Conservation (phyloP, 2,113 vertebrate species). For the Limnothrissa miodon region DNA sequence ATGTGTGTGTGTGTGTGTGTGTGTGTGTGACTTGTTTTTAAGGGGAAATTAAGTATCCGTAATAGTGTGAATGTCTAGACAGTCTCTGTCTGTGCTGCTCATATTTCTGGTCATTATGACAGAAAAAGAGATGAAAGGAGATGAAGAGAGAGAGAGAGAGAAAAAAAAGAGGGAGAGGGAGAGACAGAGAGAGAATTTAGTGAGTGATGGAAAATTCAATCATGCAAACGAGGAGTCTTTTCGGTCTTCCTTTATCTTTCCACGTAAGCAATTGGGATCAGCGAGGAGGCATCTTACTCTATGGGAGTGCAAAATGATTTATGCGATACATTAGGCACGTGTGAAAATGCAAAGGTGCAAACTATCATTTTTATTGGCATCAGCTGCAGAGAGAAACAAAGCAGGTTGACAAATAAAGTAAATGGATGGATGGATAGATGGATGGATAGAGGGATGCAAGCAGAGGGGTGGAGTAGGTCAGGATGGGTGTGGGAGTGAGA, state of each 20-base stretch:
- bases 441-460: not conserved
- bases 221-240: not conserved
- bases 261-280: not conserved
- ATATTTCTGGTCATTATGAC: not conserved
- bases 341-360: not conserved
- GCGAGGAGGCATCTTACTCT: not conserved
- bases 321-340: not conserved
- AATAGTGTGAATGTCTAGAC: not conserved
- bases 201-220: not conserved
- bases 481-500: not conserved
- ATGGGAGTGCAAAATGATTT: not conserved
- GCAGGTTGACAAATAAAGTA: not conserved
- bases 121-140: not conserved
- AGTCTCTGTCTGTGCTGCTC: not conserved
- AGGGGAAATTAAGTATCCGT: not conserved
- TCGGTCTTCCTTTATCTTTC: not conserved
- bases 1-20: not conserved
- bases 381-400: not conserved
- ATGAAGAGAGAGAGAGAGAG: not conserved
- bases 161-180: not conserved
- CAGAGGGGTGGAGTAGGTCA: not conserved
- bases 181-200: not conserved
- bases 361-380: not conserved
- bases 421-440: slow-evolving; percentile 6
- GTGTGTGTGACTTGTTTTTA: not conserved